Conservation (phyloP, 1,140 invertebrate genomes). For the Pentalonia nigronervosa region DNA sequence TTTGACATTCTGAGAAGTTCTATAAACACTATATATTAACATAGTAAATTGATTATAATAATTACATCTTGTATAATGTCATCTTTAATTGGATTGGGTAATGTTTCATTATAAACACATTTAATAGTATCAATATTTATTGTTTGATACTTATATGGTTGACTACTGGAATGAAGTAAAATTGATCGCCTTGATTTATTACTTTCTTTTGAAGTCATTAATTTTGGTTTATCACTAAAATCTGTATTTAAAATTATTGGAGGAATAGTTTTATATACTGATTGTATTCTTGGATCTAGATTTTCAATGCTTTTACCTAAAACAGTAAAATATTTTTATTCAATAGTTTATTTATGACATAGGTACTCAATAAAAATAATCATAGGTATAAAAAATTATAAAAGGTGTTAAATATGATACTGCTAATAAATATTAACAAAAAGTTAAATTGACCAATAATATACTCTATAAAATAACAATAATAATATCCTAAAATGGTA, state of each 20-base stretch:
- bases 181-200: slow-evolving; percentile 36
- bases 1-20: neutral
- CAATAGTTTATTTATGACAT: neutral
- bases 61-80: neutral
- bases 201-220: neutral
- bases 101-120: slow-evolving; percentile 7
- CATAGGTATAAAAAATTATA: neutral
- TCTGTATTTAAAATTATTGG: slow-evolving; percentile 25
- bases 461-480: no score
- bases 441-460: no score
- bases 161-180: slow-evolving; percentile 1
- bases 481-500: no score
- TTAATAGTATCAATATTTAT: neutral
- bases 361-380: neutral
- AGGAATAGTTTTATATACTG: neutral
- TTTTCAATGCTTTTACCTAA: slow-evolving; percentile 24
- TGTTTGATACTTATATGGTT: neutral
- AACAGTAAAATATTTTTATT: neutral
- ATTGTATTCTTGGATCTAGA: slow-evolving; percentile 13
- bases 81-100: neutral
- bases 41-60: neutral
- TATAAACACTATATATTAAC: neutral
- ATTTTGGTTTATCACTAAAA: neutral
- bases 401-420: neutral
- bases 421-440: no score